Conservation (phyloP, 2,888 invertebrate genomes). For the Tipula helvola region DNA sequence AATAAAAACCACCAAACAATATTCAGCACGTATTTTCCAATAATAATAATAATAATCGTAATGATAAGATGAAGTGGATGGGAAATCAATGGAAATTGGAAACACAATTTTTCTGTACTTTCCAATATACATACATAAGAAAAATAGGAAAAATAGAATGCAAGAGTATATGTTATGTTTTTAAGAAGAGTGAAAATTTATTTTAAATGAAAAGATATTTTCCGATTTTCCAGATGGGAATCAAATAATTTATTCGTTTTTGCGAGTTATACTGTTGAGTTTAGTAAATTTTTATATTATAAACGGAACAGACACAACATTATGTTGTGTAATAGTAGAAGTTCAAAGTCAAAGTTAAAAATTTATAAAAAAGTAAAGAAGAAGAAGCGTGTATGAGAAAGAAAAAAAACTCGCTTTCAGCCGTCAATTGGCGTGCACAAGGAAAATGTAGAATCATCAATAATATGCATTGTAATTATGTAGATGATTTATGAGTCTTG, state of each 20-base stretch:
- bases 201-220: neutral
- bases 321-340: neutral
- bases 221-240: neutral
- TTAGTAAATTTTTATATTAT: neutral
- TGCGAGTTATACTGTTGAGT: neutral
- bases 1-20: neutral
- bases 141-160: neutral
- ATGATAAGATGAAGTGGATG: neutral
- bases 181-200: neutral
- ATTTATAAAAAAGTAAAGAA: neutral
- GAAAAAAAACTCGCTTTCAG: neutral
- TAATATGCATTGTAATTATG: neutral
- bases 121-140: neutral
- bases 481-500: neutral
- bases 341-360: neutral
- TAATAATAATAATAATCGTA: neutral
- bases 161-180: neutral
- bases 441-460: neutral
- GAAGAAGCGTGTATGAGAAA: neutral
- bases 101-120: neutral
- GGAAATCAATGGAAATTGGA: neutral
- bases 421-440: neutral
- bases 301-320: neutral
- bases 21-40: neutral
- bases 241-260: neutral